Base-by-base conservation (phyloP, 2,888 invertebrate genomes). In the Coleophora flavipennella region DNA sequence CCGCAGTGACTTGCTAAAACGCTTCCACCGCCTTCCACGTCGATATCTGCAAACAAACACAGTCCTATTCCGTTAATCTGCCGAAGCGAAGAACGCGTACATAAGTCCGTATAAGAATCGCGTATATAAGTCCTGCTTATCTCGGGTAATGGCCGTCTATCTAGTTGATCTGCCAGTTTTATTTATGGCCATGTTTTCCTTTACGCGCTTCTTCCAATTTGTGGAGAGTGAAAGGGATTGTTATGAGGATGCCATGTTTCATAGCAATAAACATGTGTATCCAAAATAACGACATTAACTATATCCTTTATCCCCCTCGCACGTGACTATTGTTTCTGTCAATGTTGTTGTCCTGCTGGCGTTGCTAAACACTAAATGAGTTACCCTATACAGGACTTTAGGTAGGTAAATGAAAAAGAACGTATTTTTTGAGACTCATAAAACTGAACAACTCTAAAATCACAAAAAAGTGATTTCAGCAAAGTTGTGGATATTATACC, bases 201-300 rank as follows among this genome's bases (percentile, higher is more conserved):
- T 84, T 81, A 79, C 79, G 77, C 79, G 79, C 75, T 79, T 58
- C 77, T 80, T 76, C 79, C 83, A 80, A 83, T 83, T 84, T 84
- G 81, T 77, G 79, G 78, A 80, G 80, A 83, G 81, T 81, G 81
- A 83, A 84, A 81, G 77, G 77, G 76, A 83, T 80, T 83, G 80
- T 81, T 81, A 83, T 79, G 77, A 77, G 73, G 64, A 72, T 78
- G 78, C 80, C 78, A 81, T 80, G 78, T 79, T 81, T 81, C 78
- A 77, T 80, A 74, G 73, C 72, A 79, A 80, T 83, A 81, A 81
- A 81, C 80, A 79, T 78, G 76, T 80, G 75, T 80, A 80, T 77
- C 74, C 74, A 75, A 78, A 79, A 78, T 77, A 79, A 78, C 73
- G 73, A 73, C 73, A 75, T 75, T 75, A 76, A 74, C 72, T 72